Evolutionary conservation across 2,888 invertebrate species (phyloP), one percentile per base, ranked within the genome.

Genomic region (Polylopha cassiicola): DNA sequence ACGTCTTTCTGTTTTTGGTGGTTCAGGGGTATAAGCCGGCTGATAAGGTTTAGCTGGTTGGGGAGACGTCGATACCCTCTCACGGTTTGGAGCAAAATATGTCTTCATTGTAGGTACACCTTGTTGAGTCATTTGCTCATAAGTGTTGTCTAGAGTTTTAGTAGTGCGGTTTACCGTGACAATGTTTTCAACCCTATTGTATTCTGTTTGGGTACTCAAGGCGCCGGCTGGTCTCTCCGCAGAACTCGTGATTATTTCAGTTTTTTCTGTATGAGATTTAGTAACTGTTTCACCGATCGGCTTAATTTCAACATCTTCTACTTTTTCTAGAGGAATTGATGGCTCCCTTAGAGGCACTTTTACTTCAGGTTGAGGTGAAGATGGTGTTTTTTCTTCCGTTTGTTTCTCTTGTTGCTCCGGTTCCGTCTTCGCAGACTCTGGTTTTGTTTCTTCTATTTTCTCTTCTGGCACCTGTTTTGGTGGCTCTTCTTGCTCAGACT

Each of bases 231-330:
- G 73, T 30, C 67, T 63, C 3, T 72, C 73, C 9, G 64, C 58
- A 16, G 66, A 61, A 29, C 64, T 76, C 3, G 68, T 76, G 13
- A 73, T 75, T 3, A 81, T 82, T 73, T 84, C 81, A 16, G 84
- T 84, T 20, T 66, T 78, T 50, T 76, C 70, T 32, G 72, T 67
- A 11, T 70, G 74, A 5, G 78, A 64, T 55, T 79, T 84, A 4
- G 76, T 73, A 21, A 80, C 63, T 2, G 73, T 57, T 51, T 73
- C 73, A n/a, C 75, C 74, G 28, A 85, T 81, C 1, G 86, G 84
- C 44, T 84, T 86, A 11, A 86, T 85, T 64, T 85, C 85, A 22
- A 84, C 64, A 48, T 79, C 81, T 62, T 82, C 81, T 14, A 80
- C 78, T 57, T 80, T 84, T 14, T 85, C 85, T 10, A 84, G 58